Percentiles rank a stretch among this genome's conserved stretches.
These are phyloP conservation scores for Drosophila cognata DNA, from an alignment of 2,888 invertebrate genomes.

Conservation along the genomic window DNA sequence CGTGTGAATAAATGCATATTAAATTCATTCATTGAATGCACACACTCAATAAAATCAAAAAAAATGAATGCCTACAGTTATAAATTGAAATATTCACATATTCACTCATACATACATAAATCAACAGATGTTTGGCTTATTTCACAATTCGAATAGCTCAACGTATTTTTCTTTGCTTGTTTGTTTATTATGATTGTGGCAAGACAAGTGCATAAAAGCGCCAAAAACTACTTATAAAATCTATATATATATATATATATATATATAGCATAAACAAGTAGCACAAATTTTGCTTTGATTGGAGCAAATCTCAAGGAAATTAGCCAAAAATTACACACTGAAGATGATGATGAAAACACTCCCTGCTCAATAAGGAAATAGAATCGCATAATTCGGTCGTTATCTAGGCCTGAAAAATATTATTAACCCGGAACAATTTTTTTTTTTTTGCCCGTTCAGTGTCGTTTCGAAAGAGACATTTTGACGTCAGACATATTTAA, in stretches of 20 bases:
- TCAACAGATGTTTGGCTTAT: constrained; percentile 29
- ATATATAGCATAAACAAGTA: constrained; percentile 16
- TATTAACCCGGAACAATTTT: constrained; percentile 37
- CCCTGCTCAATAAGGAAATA: constrained; percentile 36
- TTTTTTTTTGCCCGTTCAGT: constrained; percentile 8
- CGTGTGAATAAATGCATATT: constrained; percentile 33
- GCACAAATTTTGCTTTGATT: constrained; percentile 10
- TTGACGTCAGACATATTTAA: constrained; percentile 57
- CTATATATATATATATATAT: neutral
- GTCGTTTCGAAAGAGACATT: constrained; percentile 32
- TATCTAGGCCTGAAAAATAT: constrained; percentile 29
- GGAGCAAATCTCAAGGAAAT: constrained; percentile 28
- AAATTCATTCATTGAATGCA: constrained; percentile 17
- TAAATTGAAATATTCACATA: neutral
- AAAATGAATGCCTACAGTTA: neutral
- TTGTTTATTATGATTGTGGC: constrained; percentile 23
- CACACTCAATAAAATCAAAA: constrained; percentile 1
- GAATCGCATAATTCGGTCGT: constrained; percentile 2
- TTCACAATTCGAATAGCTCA: constrained; percentile 1
- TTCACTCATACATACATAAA: neutral
- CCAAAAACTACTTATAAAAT: neutral
- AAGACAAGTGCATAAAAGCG: constrained; percentile 31
- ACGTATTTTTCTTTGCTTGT: neutral
- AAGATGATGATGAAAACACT: neutral
- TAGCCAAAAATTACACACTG: constrained; percentile 24